A percentile compares a stretch with the other conserved stretches of the same genome.
Conservation (phyloP, 2,888 invertebrate species). For the Clivina fossor region DNA sequence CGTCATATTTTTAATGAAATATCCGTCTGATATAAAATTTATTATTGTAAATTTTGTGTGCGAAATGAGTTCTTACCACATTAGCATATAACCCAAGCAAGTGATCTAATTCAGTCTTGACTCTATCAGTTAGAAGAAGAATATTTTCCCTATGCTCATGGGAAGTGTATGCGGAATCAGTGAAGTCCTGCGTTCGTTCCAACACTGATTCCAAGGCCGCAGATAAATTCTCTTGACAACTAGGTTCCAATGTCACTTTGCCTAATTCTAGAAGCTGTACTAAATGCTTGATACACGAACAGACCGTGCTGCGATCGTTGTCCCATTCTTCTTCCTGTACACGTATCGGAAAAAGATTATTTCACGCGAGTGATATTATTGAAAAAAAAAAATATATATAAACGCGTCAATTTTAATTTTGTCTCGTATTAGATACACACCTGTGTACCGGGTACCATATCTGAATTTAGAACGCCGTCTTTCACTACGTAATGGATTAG, state of each 20-base stretch:
- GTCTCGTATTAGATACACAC: slow-evolving; percentile 47
- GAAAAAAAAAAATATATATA: too few species aligned
- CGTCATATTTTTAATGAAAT: too few species aligned
- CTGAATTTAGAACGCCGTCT: slow-evolving; percentile 81
- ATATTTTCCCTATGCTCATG: slow-evolving; percentile 97
- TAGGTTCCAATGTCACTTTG: slow-evolving; percentile 66
- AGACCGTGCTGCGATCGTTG: slow-evolving; percentile 68
- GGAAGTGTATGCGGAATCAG: slow-evolving; percentile 97
- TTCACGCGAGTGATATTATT: too few species aligned
- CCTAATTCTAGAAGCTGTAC: slow-evolving; percentile 86
- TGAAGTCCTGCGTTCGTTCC: slow-evolving; percentile 97
- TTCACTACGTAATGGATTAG: slow-evolving; percentile 96
- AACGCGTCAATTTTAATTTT: too few species aligned
- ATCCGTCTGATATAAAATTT: too few species aligned
- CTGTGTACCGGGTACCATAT: slow-evolving; percentile 52
- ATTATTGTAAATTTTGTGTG: too few species aligned
- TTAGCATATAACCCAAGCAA: slow-evolving; percentile 83
- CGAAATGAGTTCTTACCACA: slow-evolving; percentile 66
- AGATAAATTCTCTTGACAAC: slow-evolving; percentile 75
- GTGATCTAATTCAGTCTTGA: slow-evolving; percentile 89
- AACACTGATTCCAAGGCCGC: slow-evolving; percentile 86
- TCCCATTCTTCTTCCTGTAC: slow-evolving; percentile 64
- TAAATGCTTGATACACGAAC: slow-evolving; percentile 80
- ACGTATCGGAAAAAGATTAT: neutral
- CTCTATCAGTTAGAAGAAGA: slow-evolving; percentile 80